Percentiles rank a stretch among this genome's conserved stretches.
phyloP scores from a whole-genome alignment of 2,113 vertebrate genomes.

The Cyprinodon brontotheroides region DNA sequence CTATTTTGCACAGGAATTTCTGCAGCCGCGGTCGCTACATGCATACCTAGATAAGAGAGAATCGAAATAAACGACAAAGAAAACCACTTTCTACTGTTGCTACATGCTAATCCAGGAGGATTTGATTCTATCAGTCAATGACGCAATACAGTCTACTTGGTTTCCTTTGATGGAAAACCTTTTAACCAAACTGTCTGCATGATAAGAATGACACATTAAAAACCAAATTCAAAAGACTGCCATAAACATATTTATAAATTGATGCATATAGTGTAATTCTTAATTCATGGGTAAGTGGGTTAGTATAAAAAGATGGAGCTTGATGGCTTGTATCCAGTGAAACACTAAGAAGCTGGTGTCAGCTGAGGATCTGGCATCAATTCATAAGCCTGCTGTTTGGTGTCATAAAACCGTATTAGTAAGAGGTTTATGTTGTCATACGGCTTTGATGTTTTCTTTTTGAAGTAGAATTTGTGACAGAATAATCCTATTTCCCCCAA shows the following conservation, averaged over 20 bases:
- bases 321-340: neutral
- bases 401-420: conserved; percentile 1
- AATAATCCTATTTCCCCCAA: conserved; percentile 5
- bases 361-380: neutral
- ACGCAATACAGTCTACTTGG: no score
- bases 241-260: neutral
- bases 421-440: neutral
- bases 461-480: neutral
- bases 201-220: neutral
- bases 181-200: no score
- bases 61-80: no score
- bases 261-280: neutral
- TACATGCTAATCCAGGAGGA: no score
- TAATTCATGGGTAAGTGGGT: neutral
- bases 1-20: no score
- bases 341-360: neutral
- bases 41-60: no score
- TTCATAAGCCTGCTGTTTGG: neutral
- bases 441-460: conserved; percentile 4
- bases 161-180: no score
- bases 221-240: neutral
- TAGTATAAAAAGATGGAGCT: neutral
- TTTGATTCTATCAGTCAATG: no score
- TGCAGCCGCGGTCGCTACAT: no score
- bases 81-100: no score